A percentile compares a stretch with the other conserved stretches of the same genome.
Conservation (phyloP, 2,797 vertebrate species). For the Parauchenoglanis ngamensis region DNA sequence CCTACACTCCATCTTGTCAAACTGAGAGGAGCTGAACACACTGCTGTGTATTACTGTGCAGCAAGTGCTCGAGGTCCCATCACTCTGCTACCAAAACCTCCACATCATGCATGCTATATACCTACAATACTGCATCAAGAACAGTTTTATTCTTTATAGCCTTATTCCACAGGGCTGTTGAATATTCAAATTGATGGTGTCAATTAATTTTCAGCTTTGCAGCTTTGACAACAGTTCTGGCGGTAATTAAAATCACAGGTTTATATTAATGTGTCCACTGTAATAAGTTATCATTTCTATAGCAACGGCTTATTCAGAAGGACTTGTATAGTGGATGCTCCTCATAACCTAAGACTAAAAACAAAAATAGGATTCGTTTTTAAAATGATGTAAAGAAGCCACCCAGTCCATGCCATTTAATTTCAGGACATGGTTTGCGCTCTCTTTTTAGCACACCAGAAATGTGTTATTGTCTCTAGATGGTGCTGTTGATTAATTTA, state of each 20-base stretch:
- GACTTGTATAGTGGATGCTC: not conserved
- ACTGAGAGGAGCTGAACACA: conserved; percentile 9
- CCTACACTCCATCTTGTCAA: conserved; percentile 23
- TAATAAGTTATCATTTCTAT: not conserved
- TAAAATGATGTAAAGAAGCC: not conserved
- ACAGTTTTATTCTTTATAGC: too few species aligned
- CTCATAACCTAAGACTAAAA: not conserved
- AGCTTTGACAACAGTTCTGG: not conserved
- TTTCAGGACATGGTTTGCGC: not conserved
- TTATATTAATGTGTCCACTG: not conserved
- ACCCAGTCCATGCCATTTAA: not conserved
- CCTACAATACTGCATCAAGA: too few species aligned
- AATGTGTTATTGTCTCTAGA: not conserved
- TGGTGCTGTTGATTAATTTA: not conserved
- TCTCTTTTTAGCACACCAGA: not conserved
- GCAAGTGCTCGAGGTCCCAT: too few species aligned
- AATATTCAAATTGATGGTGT: too few species aligned
- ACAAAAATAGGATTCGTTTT: not conserved
- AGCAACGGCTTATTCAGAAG: not conserved
- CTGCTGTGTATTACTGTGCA: too few species aligned
- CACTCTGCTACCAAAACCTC: too few species aligned
- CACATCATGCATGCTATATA: too few species aligned
- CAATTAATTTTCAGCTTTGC: too few species aligned
- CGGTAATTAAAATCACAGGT: not conserved
- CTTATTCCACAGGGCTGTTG: too few species aligned